Evolutionary conservation across 2,888 invertebrate species (phyloP), one percentile per base, ranked within the genome.

Genomic region (Rotaria macrura): DNA sequence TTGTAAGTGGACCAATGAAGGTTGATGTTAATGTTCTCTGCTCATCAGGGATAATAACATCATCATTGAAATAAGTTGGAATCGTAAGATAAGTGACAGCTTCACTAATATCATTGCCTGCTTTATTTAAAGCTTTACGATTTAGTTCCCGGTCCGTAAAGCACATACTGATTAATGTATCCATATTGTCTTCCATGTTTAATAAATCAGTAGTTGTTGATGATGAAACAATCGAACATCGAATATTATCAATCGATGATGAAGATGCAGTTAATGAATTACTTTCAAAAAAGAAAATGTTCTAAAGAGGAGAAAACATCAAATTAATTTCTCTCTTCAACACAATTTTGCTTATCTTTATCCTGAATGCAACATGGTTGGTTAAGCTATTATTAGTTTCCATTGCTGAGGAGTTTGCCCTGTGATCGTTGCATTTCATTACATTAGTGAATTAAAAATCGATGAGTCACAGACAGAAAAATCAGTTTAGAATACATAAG

Each of bases 101-200:
- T 88, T 92, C 92, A 87, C 90, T 91, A 83, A 92, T 88, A 87
- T 92, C 92, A 88, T 92, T 92, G 87, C 92, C 92, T 47, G 91
- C 90, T 85, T 91, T 87, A 85, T 89, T 89, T 43, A 92, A 89
- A 23, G 92, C 92, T 87, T 90, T 88, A 79, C 90, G 89, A 74
- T 92, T 90, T 87, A 91, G 91, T 5, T 89, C 87, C 86, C 91
- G 90, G 87, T 91, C 90, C 25, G 90, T 90, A 88, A 92, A 92
- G 54, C 92, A 92, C 92, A 92, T 92, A 87, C 89, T 89, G 87
- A 91, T 88, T 85, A 92, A 89, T 85, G 90, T 90, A 86, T 90
- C 89, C 54, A 92, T 91, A 88, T 91, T 90, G 86, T 91, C 91
- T 85, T 92, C 91, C 87, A 88, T 90, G 4, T 43, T 79, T 43